Percentiles rank a stretch among this genome's conserved stretches.
phyloP scores from a whole-genome alignment of 2,113 vertebrate species.

The Rhagologus leucostigma region DNA sequence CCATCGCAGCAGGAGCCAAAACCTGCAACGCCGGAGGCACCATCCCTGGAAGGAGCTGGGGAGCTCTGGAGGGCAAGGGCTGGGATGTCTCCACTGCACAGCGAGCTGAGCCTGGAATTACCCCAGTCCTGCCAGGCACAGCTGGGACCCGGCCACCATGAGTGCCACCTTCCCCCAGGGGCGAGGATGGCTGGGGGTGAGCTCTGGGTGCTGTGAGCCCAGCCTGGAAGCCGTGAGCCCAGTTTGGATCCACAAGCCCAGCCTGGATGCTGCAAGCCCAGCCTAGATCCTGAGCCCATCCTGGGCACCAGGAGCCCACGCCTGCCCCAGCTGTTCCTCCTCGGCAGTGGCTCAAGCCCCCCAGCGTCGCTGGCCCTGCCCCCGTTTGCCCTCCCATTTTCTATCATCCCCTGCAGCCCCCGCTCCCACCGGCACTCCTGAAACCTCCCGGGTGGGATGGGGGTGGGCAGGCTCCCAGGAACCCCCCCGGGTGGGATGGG shows the following conservation, averaged over 20 bases:
- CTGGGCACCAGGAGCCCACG: neutral
- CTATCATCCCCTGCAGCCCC: neutral
- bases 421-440: neutral
- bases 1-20: neutral
- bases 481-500: neutral
- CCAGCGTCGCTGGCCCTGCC: rapidly evolving
- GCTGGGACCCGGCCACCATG: rapidly evolving
- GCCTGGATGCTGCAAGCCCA: neutral
- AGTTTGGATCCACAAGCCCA: neutral
- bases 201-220: neutral
- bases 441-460: neutral
- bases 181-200: neutral
- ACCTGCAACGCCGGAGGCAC: neutral
- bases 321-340: neutral
- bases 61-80: neutral
- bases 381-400: rapidly evolving
- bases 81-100: neutral
- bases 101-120: neutral
- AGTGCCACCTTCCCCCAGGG: neutral
- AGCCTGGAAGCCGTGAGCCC: neutral
- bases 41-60: rapidly evolving
- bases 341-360: neutral
- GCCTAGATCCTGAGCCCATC: rapidly evolving
- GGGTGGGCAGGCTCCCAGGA: no score
- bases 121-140: neutral